Percentiles rank a stretch among this genome's conserved stretches.
Conservation (phyloP, 1,140 invertebrate species). For the Caenorhabditis brenneri region DNA sequence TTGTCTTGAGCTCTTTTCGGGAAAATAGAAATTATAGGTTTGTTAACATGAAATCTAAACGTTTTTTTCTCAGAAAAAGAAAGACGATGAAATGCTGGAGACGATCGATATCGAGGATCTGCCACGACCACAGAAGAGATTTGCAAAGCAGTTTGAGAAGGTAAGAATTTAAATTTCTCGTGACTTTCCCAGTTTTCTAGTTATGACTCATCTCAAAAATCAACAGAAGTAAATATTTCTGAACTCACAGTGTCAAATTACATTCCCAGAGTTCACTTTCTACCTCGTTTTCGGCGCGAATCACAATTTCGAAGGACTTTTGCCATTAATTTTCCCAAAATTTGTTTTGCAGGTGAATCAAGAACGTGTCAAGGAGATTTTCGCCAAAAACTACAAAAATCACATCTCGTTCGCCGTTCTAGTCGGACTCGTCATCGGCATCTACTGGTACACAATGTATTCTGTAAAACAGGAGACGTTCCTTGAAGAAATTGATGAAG, state of each 20-base stretch:
- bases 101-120: slow-evolving; percentile 67
- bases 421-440: slow-evolving; percentile 55
- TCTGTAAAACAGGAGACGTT: slow-evolving; percentile 70
- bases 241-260: no score
- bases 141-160: slow-evolving; percentile 69
- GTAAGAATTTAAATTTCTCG: not conserved
- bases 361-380: slow-evolving; percentile 67
- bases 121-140: slow-evolving; percentile 68
- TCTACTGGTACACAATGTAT: slow-evolving; percentile 67
- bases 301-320: no score
- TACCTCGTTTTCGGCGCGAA: no score
- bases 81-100: slow-evolving; percentile 62
- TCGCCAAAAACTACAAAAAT: slow-evolving; percentile 68
- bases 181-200: not conserved
- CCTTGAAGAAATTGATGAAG: slow-evolving; percentile 70
- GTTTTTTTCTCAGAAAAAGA: slow-evolving; percentile 42
- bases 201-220: no score
- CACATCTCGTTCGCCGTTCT: slow-evolving; percentile 52
- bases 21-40: no score
- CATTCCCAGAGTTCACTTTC: no score
- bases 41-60: no score
- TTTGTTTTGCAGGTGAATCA: slow-evolving; percentile 58
- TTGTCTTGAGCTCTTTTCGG: no score
- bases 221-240: no score
- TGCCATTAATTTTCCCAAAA: no score